Conservation (phyloP, 92 coral and sea anemone genomes). For the Zoanthus sansibaricus region DNA sequence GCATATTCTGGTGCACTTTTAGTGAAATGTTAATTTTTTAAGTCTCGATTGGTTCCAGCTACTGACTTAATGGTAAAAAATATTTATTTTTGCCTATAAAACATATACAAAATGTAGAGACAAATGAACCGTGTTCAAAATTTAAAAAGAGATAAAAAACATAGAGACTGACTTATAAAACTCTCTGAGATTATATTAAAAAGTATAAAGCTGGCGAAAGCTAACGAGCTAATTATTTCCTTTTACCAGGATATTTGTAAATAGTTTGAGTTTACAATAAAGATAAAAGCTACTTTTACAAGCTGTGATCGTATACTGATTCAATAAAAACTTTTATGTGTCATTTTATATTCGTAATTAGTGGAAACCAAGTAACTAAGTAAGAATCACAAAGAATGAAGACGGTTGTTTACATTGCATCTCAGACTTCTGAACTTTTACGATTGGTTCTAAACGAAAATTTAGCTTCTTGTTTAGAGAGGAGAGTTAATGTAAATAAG, state of each 20-base stretch:
- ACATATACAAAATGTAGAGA: too few relatives aligned
- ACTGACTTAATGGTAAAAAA: too few relatives aligned
- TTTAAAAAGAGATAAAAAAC: too few relatives aligned
- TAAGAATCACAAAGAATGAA: constrained; percentile 16
- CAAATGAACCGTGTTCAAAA: too few relatives aligned
- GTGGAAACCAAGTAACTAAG: constrained; percentile 12
- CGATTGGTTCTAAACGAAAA: background rate
- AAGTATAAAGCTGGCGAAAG: too few relatives aligned
- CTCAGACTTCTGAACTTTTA: background rate
- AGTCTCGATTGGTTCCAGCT: too few relatives aligned
- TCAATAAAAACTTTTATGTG: background rate
- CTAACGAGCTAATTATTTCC: too few relatives aligned
- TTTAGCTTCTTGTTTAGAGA: background rate
- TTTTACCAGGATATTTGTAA: background rate
- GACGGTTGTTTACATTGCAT: background rate
- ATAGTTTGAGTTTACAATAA: background rate
- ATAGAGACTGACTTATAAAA: too few relatives aligned
- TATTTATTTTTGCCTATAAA: too few relatives aligned
- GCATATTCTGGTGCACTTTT: too few relatives aligned
- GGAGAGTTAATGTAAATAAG: background rate
- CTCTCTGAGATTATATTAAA: too few relatives aligned
- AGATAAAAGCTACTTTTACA: background rate
- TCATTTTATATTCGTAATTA: background rate
- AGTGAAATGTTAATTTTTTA: too few relatives aligned
- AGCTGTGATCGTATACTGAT: background rate